phyloP scores from a whole-genome alignment of 1,140 invertebrate species.

The Odontomachus brunneus region DNA sequence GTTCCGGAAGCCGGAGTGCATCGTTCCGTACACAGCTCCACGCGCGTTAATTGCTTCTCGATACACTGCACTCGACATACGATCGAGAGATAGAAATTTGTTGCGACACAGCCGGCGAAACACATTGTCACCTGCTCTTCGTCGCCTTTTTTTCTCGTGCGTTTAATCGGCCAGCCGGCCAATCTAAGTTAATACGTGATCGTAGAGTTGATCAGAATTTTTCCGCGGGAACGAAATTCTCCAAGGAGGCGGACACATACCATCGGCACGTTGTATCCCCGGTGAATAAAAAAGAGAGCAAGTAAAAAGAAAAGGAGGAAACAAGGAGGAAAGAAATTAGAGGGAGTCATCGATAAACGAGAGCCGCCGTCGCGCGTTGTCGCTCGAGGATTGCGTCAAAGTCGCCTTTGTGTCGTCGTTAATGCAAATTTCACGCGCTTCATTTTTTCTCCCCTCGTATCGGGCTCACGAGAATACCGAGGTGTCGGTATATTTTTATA shows the following conservation, averaged over 20 bases:
- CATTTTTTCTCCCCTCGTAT: not conserved
- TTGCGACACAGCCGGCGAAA: slow-evolving; percentile 38
- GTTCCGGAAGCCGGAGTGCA: slow-evolving; percentile 36
- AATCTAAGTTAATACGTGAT: slow-evolving; percentile 37
- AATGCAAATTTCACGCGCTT: slow-evolving; percentile 17
- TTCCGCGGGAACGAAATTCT: not conserved
- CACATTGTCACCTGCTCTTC: slow-evolving; percentile 33
- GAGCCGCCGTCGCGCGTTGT: not conserved
- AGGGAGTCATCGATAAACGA: not conserved
- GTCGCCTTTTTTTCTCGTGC: slow-evolving; percentile 3
- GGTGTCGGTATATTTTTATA: not conserved
- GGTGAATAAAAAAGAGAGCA: not conserved
- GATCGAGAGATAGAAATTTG: slow-evolving; percentile 51
- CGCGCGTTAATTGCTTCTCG: slow-evolving; percentile 57
- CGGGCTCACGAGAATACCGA: not conserved
- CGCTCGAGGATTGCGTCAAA: not conserved
- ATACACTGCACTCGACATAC: slow-evolving; percentile 52
- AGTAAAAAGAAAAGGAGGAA: too few species aligned
- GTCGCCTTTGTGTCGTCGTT: not conserved
- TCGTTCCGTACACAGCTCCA: slow-evolving; percentile 50
- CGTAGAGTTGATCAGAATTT: not conserved
- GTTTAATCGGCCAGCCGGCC: slow-evolving; percentile 2
- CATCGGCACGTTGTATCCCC: not conserved
- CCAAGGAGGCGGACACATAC: slow-evolving; percentile 3
- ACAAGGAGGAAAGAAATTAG: too few species aligned